Evolutionary conservation across 2,888 invertebrate genomes (phyloP), one percentile per base, ranked within the genome.

Genomic region (Aphrophora alni): DNA sequence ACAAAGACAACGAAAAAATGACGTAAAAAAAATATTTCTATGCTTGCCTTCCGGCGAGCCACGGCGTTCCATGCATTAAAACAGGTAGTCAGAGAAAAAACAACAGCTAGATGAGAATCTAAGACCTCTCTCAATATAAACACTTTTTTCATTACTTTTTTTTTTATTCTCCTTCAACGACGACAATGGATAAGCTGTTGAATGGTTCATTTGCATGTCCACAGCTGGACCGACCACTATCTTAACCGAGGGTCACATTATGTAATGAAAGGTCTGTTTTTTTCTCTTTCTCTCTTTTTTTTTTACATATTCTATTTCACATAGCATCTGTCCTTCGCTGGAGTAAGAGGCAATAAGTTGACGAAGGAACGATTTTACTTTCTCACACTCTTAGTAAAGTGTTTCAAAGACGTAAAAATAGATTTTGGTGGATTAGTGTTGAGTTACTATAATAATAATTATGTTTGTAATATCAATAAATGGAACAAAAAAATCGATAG

Each of bases 1-100:
- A 77, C 33, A 33, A 77, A 70, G 33, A 77, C 28, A 38, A 33
- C 68, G 33, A 77, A 77, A 77, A 77, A 77, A 77, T 69, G 21
- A 77, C 69, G 26, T 59, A 24, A 76, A 68, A 76, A n/a, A 68
- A 76, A 68, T 76, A 38, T 26, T 75, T 51, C 44, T 75, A 26
- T 21, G 75, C 51, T 26, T 24, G 27, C 51, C 27, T 26, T 38
- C 44, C 75, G 26, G 75, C 38, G 24, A 33, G n/a, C 21, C 5
- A 14, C 21, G 72, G 26, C 33, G n/a, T n/a, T n/a, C n/a, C n/a
- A n/a, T n/a, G 38, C 26, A 33, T 33, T 28, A 72, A 17, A 44
- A 75, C 75, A 75, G 75, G 75, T 75, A 75, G 75, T 38, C 24
- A 38, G n/a, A 38, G 44, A 27, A 38, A 74, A 74, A 74, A 74